Base-by-base conservation (phyloP, 1,140 invertebrate species). In the Myzus persicae region DNA sequence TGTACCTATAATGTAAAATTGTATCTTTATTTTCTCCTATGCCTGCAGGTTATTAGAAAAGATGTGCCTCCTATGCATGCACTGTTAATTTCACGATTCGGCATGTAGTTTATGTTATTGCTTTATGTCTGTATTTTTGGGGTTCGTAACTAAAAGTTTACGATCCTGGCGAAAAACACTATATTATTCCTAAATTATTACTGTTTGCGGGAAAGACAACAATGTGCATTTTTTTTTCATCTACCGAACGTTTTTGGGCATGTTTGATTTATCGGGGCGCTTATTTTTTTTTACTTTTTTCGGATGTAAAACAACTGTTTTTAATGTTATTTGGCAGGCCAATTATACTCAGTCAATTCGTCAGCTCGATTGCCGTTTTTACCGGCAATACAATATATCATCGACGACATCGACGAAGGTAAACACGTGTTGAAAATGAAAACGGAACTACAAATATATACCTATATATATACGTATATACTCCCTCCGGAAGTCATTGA, bases 301-400 rank as follows among this genome's bases (percentile, higher is more conserved):
- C n/a, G 36, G 42, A 84, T 93, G 91, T 93, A 82, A 93, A 93
- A 93, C 81, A 93, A 24, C 38, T 92, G 42, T 92, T 84, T 94
- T 84, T 85, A 85, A 93, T 93, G 91, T 93, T 93, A 44, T 93
- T 93, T 95, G 95, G 48, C 96, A 97, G 96, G 96, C 96, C 96
- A 97, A 95, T 95, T 96, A 94, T 96, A 96, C 95, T 96, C 96
- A 94, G 95, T 96, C 94, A 95, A 96, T 95, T 95, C 95, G 91
- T 94, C 95, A 94, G 95, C 95, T 94, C 94, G 94, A 94, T 95
- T 95, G 94, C 95, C 95, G 94, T 96, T 95, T 87, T 91, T 90
- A 95, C 95, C 95, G 94, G 95, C 96, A 94, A 95, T 95, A 94
- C 95, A 94, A 95, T 88, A 93, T 95, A 95, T 95, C 94, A 95